These are phyloP conservation scores for Meiosimyza platycephala DNA, from an alignment of 2,888 invertebrate species.

Conservation along the genomic window DNA sequence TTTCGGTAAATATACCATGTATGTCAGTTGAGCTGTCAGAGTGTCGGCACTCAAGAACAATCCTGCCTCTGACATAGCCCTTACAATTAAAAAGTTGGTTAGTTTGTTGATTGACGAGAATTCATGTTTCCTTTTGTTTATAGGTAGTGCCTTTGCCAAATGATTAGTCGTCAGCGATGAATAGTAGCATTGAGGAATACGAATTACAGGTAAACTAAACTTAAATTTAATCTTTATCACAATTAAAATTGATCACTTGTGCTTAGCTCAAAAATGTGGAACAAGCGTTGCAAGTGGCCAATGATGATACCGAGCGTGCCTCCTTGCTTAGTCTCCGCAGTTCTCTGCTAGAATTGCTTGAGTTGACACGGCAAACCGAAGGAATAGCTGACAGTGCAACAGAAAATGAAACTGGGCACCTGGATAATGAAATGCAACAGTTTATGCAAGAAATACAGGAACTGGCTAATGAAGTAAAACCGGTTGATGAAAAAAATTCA, in stretches of 20 bases:
- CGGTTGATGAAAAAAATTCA: no score
- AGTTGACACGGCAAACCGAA: conserved; percentile 74
- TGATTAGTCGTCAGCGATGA: no score
- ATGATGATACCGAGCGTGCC: conserved; percentile 69
- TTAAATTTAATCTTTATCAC: not conserved
- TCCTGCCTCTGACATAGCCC: no score
- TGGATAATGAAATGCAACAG: conserved; percentile 59
- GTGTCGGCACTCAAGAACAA: no score
- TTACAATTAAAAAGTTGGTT: no score
- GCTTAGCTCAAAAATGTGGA: conserved; percentile 74
- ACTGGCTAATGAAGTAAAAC: conserved; percentile 43
- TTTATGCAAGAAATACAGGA: conserved; percentile 60
- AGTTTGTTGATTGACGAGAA: no score
- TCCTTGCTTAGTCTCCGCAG: conserved; percentile 73
- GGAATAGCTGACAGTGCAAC: not conserved
- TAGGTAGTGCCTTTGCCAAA: no score
- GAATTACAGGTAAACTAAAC: conserved; percentile 3
- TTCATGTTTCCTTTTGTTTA: no score
- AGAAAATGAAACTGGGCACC: conserved; percentile 21
- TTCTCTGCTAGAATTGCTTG: conserved; percentile 76
- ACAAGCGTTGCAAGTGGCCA: conserved; percentile 69
- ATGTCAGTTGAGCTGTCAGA: no score
- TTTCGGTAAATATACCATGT: no score
- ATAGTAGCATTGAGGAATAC: conserved; percentile 15
- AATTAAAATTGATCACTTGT: no score